Conservation (phyloP, 2,113 vertebrate species). For the Litocranius walleri region DNA sequence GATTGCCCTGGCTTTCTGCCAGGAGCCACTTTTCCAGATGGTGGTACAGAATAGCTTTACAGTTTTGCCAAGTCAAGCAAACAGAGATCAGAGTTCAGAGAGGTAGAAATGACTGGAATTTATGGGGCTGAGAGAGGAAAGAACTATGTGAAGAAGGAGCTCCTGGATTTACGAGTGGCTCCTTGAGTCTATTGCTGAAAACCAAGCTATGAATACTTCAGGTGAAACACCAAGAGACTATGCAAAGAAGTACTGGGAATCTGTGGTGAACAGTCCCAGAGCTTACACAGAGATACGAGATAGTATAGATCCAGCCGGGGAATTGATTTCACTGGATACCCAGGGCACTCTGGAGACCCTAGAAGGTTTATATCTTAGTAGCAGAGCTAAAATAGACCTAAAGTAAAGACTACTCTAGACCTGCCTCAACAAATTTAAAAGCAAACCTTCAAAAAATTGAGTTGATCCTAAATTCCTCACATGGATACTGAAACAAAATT, state of each 20-base stretch:
- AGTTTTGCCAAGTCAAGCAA: not conserved
- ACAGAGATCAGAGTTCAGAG: not conserved
- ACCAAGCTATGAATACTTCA: not conserved
- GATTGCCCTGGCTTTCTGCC: not conserved
- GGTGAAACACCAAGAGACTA: not conserved
- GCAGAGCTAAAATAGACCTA: not conserved
- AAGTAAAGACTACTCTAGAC: not conserved
- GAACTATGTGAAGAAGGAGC: not conserved
- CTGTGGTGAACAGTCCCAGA: not conserved
- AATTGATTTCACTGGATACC: not conserved
- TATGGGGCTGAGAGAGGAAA: not conserved
- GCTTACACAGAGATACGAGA: not conserved
- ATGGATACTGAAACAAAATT: not conserved
- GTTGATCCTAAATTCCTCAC: not conserved
- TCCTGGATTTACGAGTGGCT: not conserved
- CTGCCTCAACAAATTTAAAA: not conserved
- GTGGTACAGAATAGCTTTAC: not conserved
- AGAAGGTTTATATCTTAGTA: not conserved
- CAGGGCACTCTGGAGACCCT: not conserved
- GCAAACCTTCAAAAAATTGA: not conserved
- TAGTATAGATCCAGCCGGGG: not conserved
- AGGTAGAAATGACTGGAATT: not conserved
- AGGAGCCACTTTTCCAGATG: not conserved
- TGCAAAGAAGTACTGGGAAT: not conserved
- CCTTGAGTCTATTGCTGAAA: not conserved